A percentile compares a stretch with the other conserved stretches of the same genome.
These are phyloP conservation scores for Podabrus alpinus DNA, from an alignment of 2,888 invertebrate genomes.

Conservation along the genomic window DNA sequence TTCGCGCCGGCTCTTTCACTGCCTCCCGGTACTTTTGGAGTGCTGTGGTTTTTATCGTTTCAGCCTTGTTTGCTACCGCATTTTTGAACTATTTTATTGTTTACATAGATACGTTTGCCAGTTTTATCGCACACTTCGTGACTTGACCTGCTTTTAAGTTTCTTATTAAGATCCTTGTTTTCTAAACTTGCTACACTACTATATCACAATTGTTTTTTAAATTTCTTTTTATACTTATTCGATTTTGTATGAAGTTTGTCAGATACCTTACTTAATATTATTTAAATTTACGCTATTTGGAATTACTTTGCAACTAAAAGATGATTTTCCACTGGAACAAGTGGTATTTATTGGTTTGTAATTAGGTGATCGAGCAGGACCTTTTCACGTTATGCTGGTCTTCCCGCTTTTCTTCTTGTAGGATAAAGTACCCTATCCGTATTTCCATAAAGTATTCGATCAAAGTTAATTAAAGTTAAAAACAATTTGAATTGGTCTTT, in stretches of 20 bases:
- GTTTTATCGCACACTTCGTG: slow-evolving; percentile 50
- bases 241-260: slow-evolving; percentile 20
- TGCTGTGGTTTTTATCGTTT: slow-evolving; percentile 36
- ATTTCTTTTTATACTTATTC: slow-evolving; percentile 15
- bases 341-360: slow-evolving; percentile 34
- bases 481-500: slow-evolving; percentile 58
- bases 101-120: slow-evolving; percentile 45
- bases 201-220: slow-evolving; percentile 26
- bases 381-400: slow-evolving; percentile 62
- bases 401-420: slow-evolving; percentile 73
- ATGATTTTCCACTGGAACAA: neutral
- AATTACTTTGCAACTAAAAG: slow-evolving; percentile 10
- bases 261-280: neutral
- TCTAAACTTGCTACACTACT: slow-evolving; percentile 8
- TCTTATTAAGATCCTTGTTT: slow-evolving; percentile 22
- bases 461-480: slow-evolving; percentile 62
- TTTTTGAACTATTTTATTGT: slow-evolving; percentile 31
- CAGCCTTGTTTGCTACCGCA: slow-evolving; percentile 18
- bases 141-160: slow-evolving; percentile 35
- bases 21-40: too few relatives aligned
- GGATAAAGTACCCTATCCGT: slow-evolving; percentile 79
- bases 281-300: slow-evolving; percentile 14
- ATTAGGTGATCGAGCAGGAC: slow-evolving; percentile 59
- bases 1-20: too few relatives aligned
- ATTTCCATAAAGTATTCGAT: slow-evolving; percentile 70